A percentile compares a stretch with the other conserved stretches of the same genome.
These are phyloP conservation scores for Botia kubotai DNA, from an alignment of 2,797 vertebrate genomes.

Conservation along the genomic window DNA sequence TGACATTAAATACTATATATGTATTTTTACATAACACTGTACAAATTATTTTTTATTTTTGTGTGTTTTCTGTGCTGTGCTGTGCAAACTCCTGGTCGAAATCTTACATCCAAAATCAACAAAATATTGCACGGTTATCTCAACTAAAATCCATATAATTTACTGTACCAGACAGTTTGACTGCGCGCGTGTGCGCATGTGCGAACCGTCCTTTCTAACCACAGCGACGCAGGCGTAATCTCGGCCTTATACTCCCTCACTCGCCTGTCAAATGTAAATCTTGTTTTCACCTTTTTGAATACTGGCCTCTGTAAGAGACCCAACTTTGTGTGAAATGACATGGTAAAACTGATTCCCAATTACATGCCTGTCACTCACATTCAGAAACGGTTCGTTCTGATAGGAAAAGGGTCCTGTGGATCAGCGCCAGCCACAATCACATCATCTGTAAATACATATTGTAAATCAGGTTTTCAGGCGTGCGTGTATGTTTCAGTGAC, in stretches of 20 bases:
- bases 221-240: slow-evolving; percentile 73
- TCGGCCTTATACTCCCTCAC: slow-evolving; percentile 68
- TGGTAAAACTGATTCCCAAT: slow-evolving; percentile 78
- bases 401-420: slow-evolving; percentile 30
- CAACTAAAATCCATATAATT: slow-evolving; percentile 15
- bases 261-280: slow-evolving; percentile 74
- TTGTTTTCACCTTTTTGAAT: slow-evolving; percentile 77
- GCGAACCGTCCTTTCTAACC: slow-evolving; percentile 70
- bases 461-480: slow-evolving; percentile 36
- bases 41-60: not conserved
- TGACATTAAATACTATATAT: not conserved
- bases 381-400: slow-evolving; percentile 67
- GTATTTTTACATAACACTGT: not conserved
- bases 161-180: slow-evolving; percentile 21
- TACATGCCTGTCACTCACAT: slow-evolving; percentile 78
- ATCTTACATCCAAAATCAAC: not conserved
- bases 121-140: not conserved
- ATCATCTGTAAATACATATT: slow-evolving; percentile 46
- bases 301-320: slow-evolving; percentile 73
- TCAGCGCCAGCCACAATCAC: not conserved
- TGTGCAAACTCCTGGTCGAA: not conserved
- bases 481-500: not conserved
- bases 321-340: slow-evolving; percentile 80
- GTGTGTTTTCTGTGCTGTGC: not conserved
- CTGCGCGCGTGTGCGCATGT: slow-evolving; percentile 54